Evolutionary conservation across 2,797 vertebrate genomes (phyloP), one percentile per base, ranked within the genome.

Genomic region (Centroberyx gerrardi): DNA sequence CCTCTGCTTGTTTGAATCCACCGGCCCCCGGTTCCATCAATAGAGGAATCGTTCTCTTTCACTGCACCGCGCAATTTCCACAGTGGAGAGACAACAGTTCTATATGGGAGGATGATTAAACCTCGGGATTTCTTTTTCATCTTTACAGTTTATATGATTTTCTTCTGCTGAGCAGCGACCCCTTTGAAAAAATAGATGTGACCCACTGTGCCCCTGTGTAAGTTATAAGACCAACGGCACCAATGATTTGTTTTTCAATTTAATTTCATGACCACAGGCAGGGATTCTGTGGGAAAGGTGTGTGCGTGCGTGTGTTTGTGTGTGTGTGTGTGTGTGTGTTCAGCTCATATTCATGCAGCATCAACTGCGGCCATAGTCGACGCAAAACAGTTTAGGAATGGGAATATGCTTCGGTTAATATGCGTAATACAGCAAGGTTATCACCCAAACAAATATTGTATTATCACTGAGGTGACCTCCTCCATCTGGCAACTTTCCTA

Each of bases 401-500:
- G 29, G 12, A 53, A 62, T 5, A 12, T 17, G 44, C 54, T 62
- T 62, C 54, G 46, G 66, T 60, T 44, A 64, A 49, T 6, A n/a
- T 18, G 15, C 44, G 4, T 44, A 52, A 18, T 15, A 62, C 52
- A 18, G 44, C 13, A 5, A 63, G 53, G 71, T 68, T 49, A 54
- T 29, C 29, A 71, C 15, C 38, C 49, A 62, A 78, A 74, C 73
- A 84, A 76, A 71, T 38, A 33, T 31, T 56, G 15, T 7, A 64
- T 51, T 74, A 86, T 82, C 68, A 49, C 42, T 7, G 46, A 4
- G 56, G 68, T 80, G 72, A 87, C 78, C 71, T 40, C 72, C 72
- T 81, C 82, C 80, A 67, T 77, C 76, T 78, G 79, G 74, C 55
- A 67, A 48, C 63, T 49, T 68, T 75, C 62, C 62, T 29, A 48